Base-by-base conservation (phyloP, 1,140 invertebrate genomes). In the Trissolcus basalis region DNA sequence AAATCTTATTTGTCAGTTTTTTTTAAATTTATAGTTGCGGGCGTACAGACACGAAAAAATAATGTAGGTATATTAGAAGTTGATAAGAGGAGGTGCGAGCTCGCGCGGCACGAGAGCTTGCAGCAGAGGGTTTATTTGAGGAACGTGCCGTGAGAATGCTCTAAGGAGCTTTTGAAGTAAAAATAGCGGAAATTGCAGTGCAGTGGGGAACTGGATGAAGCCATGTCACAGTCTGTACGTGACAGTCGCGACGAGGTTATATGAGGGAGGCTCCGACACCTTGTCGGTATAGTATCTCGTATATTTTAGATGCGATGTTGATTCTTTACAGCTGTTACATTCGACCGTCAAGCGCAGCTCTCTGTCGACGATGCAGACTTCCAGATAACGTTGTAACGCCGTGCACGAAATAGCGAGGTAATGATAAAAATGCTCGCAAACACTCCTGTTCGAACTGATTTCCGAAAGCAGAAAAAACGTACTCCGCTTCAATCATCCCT, bases 161-260 rank as follows among this genome's bases (percentile, higher is more conserved):
- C 78, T 82, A 83, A 82, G 84, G 80, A 86, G 85, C 83, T 87
- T 87, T 86, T 85, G 83, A 78, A 80, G 83, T 86, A 87, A 87
- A 87, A 87, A 86, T 87, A 87, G 83, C 84, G 85, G 85, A 87
- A 87, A 87, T 87, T 86, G 86, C 85, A 87, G 84, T 83, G 81
- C 82, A 70, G 73, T 77, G 55, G 71, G 61, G 75, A 73, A 69
- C 54, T 79, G 77, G 82, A 84, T 82, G 83, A 81, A 85, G 81
- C 78, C 80, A 59, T 76, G 79, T 80, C 81, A 79, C 72, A 75
- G 80, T 80, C 83, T 85, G 85, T 86, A 85, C 85, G 85, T 87
- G 85, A 87, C 85, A 87, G 83, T 82, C 78, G 77, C 77, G 78
- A 78, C 61, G 77, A 72, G 67, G 60, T 56, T 72, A 67, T 60